Evolutionary conservation across 2,113 vertebrate species (phyloP).

Genomic region (Urocitellus parryii): DNA sequence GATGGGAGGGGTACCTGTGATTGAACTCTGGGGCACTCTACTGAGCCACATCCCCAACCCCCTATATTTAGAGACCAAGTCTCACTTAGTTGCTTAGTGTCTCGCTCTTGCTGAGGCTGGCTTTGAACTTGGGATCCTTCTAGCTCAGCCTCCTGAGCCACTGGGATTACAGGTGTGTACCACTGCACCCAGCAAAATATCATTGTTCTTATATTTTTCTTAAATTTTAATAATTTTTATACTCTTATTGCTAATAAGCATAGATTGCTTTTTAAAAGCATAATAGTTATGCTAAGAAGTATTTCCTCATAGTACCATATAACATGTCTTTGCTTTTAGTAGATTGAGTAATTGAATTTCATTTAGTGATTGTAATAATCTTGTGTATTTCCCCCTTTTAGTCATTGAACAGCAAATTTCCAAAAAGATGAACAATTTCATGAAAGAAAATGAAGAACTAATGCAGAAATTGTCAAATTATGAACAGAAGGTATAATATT

Average conservation of each 20-base stretch:
- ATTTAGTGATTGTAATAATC: neutral
- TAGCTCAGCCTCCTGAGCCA: too few species aligned
- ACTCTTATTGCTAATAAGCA: neutral
- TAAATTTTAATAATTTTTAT: neutral
- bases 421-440: slow-evolving; percentile 91
- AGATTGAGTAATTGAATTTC: neutral
- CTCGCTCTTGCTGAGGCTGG: too few species aligned
- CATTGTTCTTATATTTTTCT: slow-evolving; percentile 21
- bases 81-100: too few species aligned
- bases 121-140: too few species aligned
- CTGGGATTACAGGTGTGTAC: too few species aligned
- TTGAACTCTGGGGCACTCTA: too few species aligned
- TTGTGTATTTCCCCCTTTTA: slow-evolving; percentile 79
- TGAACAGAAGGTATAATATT: slow-evolving; percentile 91
- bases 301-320: neutral
- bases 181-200: neutral
- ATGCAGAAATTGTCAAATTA: slow-evolving; percentile 91
- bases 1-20: too few species aligned
- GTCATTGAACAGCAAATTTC: slow-evolving; percentile 94
- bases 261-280: neutral
- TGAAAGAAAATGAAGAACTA: slow-evolving; percentile 92
- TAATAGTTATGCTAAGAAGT: neutral
- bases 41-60: too few species aligned
- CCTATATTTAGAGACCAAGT: too few species aligned
- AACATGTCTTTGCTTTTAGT: neutral